Base-by-base conservation (phyloP, 1,140 invertebrate genomes). In the Trypoxylus dichotomus region DNA sequence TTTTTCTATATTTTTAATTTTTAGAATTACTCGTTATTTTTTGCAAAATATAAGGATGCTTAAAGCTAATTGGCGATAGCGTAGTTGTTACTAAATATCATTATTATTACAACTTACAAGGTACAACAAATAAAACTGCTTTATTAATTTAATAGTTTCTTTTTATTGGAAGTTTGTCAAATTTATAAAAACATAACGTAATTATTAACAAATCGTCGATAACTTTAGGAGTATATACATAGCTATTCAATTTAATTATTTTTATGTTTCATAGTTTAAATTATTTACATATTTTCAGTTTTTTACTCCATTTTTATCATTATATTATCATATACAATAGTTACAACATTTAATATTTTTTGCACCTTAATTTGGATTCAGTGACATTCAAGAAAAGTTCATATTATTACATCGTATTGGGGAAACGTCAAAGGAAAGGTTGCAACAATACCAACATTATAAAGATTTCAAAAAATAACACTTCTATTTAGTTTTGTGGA, bases 131-230 rank as follows among this genome's bases (percentile, higher is more conserved):
- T 29, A 68, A 68, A 25, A 29, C 21, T 68, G 27, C 6, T 68
- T n/a, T 68, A 0, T 68, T 54, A 19, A 68, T 68, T 68, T 68
- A 68, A 68, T 68, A 68, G 24, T 74, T 74, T 74, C 32, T 74
- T 32, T 74, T 74, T 74, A 74, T 74, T 74, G 72, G 72, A 74
- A 74, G 72, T 74, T 74, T 43, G 41, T 74, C 72, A 74, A 74
- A 68, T 68, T 74, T 74, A 41, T 41, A 41, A 74, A 74, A 74
- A 74, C 72, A 74, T 74, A 74, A 74, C 72, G 72, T 74, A 74
- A 74, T 74, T 74, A 29, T 74, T 74, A 74, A 74, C 72, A 74
- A 74, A 74, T 74, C 27, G 41, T 74, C 41, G 72, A 74, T 74
- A 74, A 74, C 72, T 37, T 74, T 21, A 74, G 32, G 72, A 74